phyloP scores from a whole-genome alignment of 2,113 vertebrate genomes.

The Cavia aperea region DNA sequence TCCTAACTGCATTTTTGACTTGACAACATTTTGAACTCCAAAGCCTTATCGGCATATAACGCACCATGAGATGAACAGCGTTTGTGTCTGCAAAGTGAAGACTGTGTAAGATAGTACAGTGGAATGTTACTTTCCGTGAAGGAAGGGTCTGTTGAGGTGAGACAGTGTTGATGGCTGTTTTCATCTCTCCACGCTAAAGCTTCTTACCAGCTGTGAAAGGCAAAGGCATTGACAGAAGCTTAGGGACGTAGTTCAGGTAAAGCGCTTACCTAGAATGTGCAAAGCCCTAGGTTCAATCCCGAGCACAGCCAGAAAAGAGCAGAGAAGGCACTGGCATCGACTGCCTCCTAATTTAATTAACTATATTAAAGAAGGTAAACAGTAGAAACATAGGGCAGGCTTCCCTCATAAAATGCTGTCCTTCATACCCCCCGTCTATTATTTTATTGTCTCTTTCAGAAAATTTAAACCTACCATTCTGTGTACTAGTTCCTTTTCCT shows the following conservation, averaged over 20 bases:
- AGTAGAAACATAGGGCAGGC: background rate
- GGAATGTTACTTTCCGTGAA: background rate
- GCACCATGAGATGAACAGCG: too few species aligned
- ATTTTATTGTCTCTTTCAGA: background rate
- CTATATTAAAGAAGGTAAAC: background rate
- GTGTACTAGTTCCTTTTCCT: background rate
- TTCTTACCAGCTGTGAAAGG: constrained; percentile 3
- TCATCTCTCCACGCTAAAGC: background rate
- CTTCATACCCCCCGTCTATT: background rate
- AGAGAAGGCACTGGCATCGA: background rate
- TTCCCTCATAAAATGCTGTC: background rate
- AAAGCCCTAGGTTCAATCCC: background rate
- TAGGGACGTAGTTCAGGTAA: background rate
- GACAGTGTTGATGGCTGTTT: background rate
- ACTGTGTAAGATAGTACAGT: background rate
- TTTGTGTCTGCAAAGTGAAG: background rate
- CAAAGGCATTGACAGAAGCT: background rate
- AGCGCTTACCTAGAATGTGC: background rate
- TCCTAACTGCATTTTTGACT: background rate
- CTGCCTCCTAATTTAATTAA: background rate
- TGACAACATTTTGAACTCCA: background rate
- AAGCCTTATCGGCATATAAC: background rate
- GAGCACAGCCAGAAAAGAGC: background rate
- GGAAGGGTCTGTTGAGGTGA: background rate
- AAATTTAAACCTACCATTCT: background rate